Base-by-base conservation (phyloP, 2,888 invertebrate genomes). In the Neocrepidodera transversa region DNA sequence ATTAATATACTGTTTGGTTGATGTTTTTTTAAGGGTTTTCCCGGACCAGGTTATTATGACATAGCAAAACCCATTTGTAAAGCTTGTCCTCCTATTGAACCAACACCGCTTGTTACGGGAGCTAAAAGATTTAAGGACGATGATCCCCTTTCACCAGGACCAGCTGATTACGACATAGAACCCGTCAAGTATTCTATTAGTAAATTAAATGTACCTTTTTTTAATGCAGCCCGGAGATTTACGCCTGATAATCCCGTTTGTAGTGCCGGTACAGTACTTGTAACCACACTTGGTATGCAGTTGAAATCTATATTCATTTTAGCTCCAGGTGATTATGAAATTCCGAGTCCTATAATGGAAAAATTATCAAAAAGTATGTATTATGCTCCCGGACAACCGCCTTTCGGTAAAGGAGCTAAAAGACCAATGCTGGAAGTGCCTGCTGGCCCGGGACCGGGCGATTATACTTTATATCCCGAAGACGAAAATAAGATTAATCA, bases 31-130 rank as follows among this genome's bases (percentile, higher is more conserved):
- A 17, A 60, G 57, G 47, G 59, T 60, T 58, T 66, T 10, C 78
- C 78, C 6, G 74, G 73, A 26, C 78, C 77, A 4, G 72, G 68
- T 23, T 16, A 68, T 10, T 77, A 76, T 58, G 61, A 73, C 8
- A 53, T 67, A 10, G 11, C 60, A 56, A 47, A 54, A 30, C 13
- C 13, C 32, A 26, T 48, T 17, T 60, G 61, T 17, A 50, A 32
- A 64, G 65, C 52, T 5, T 65, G 66, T 28, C 53, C 68, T 13
- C 70, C 74, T 32, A 65, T 74, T 11, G 58, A 42, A 70, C 72
- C 3, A 64, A 52, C 32, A 73, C 75, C 6, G 72, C 76, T 47
- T 63, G 73, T 8, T 53, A 42, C n/a, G 64, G 60, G 4, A 58
- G 69, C 10, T 3, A 55, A 63, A 42, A 68, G 77, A 50, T 73